Conservation (phyloP, 1,140 invertebrate species). For the Eumeta japonica region DNA sequence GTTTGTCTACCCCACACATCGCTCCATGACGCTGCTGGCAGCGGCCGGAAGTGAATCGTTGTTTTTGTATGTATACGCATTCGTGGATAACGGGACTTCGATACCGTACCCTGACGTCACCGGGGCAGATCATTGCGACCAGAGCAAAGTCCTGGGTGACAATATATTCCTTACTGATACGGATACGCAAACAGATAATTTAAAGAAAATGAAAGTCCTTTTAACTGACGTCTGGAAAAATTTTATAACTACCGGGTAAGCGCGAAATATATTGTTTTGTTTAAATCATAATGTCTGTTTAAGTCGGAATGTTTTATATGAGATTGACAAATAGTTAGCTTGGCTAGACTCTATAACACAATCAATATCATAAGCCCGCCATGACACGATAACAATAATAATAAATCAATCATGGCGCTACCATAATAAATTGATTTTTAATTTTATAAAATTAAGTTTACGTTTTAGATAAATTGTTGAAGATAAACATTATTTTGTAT, state of each 20-base stretch:
- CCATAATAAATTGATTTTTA: no score
- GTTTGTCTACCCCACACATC: neutral
- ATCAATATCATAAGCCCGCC: no score
- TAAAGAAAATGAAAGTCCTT: neutral
- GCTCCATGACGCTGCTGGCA: neutral
- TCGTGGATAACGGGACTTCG: neutral
- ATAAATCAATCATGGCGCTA: no score
- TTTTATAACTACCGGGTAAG: neutral
- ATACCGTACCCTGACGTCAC: neutral
- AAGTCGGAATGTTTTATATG: no score
- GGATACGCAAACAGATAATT: neutral
- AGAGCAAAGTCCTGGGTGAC: neutral
- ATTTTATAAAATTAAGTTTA: no score
- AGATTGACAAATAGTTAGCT: no score
- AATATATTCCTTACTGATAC: neutral
- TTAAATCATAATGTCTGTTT: no score
- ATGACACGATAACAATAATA: no score
- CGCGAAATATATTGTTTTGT: no score
- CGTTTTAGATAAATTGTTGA: no score
- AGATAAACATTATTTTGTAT: no score
- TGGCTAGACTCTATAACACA: no score
- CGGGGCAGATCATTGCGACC: neutral
- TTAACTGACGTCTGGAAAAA: neutral
- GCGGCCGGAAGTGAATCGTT: neutral
- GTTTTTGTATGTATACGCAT: neutral